phyloP scores from a whole-genome alignment of 1,140 invertebrate genomes.

The Drosophila ercepeae region DNA sequence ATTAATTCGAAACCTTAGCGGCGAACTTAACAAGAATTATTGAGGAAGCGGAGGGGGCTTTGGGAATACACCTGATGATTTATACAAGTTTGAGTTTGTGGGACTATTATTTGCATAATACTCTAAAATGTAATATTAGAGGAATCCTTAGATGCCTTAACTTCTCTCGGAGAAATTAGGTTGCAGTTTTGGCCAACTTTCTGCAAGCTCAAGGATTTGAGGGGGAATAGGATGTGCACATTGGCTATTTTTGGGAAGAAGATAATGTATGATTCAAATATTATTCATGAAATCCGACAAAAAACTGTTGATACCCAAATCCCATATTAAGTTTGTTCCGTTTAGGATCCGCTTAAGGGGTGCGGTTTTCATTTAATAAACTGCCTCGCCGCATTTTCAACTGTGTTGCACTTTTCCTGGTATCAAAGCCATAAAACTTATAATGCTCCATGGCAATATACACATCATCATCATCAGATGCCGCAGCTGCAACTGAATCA shows the following conservation, averaged over 20 bases:
- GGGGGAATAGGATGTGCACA: too few species aligned
- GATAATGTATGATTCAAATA: too few species aligned
- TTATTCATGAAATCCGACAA: too few species aligned
- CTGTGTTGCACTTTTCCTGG: slow-evolving; percentile 59
- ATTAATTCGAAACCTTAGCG: slow-evolving; percentile 68
- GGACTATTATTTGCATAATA: too few species aligned
- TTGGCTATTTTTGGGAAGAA: too few species aligned
- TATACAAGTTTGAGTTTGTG: too few species aligned
- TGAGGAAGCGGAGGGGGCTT: slow-evolving; percentile 21
- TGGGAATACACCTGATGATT: slow-evolving; percentile 28
- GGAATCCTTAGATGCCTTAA: neutral
- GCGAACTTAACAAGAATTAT: slow-evolving; percentile 58
- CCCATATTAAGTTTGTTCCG: slow-evolving; percentile 28
- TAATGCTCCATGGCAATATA: slow-evolving; percentile 69
- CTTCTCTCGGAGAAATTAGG: neutral
- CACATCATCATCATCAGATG: slow-evolving; percentile 63
- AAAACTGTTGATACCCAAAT: too few species aligned
- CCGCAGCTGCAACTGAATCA: slow-evolving; percentile 49
- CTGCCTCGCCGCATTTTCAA: slow-evolving; percentile 14
- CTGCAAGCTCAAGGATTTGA: too few species aligned
- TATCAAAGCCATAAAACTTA: slow-evolving; percentile 61
- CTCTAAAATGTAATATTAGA: too few species aligned
- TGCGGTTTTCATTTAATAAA: slow-evolving; percentile 31
- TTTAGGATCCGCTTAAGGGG: slow-evolving; percentile 1
- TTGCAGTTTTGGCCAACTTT: slow-evolving; percentile 17